These are phyloP conservation scores for Furcula furcula DNA, from an alignment of 2,888 invertebrate species.

Conservation along the genomic window DNA sequence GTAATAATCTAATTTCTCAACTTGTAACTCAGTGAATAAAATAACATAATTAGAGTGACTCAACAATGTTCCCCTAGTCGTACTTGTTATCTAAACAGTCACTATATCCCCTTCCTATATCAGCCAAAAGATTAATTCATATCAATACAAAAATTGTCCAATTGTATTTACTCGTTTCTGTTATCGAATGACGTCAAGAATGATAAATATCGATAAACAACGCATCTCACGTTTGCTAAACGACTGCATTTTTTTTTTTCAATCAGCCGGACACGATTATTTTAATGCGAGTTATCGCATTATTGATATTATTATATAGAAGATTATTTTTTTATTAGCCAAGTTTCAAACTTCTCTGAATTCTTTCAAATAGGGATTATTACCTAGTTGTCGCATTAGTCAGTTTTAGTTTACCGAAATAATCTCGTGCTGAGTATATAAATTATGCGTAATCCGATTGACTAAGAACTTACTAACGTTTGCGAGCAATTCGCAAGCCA, in stretches of 20 bases:
- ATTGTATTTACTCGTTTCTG: slow-evolving; percentile 25
- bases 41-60: background rate
- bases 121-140: background rate
- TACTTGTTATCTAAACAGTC: background rate
- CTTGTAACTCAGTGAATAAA: no score
- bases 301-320: no score
- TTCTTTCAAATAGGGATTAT: no score
- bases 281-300: no score
- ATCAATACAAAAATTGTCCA: slow-evolving; percentile 12
- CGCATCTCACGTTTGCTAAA: background rate
- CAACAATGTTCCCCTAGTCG: background rate
- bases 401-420: no score
- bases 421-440: no score
- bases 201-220: slow-evolving; percentile 16
- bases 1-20: no score
- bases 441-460: no score
- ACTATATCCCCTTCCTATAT: background rate
- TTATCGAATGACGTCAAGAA: slow-evolving; percentile 27
- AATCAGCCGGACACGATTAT: slow-evolving; percentile 1
- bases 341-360: no score
- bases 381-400: no score
- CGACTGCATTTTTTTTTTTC: background rate
- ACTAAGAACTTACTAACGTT: no score
- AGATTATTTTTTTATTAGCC: background rate
- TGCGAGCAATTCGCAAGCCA: no score